Evolutionary conservation across 2,888 invertebrate genomes (phyloP), one percentile per base, ranked within the genome.

Genomic region (Drosophila parthenogenetica): DNA sequence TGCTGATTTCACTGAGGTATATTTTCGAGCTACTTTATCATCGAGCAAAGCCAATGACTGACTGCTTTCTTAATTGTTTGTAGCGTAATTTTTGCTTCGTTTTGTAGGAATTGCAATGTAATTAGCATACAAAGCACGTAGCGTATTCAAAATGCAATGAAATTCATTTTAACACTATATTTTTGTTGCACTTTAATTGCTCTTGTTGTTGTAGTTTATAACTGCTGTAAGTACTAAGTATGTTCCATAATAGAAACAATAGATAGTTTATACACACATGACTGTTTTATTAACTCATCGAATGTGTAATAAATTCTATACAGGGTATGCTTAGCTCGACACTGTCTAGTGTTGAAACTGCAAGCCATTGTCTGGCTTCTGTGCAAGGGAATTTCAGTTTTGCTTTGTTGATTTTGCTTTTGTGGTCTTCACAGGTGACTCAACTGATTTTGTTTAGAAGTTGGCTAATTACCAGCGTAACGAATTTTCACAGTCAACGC

Each of bases 71-170:
- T 70, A 77, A 81, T 77, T 77, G 77, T 61, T 77, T 67, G 66
- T 66, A 51, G 81, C 68, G 48, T 60, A 60, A 40, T 62, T 62
- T 62, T 48, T 48, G 57, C 19, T n/a, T 19, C 69, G 42, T 17
- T 68, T 29, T 49, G 19, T 45, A 45, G 32, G 51, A 73, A 64
- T 55, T 74, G 61, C 67, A 69, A 39, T 54, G 76, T 63, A 74
- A 88, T 85, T 88, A 75, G 74, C 81, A 88, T 77, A 74, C 89
- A 83, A 83, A 71, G 77, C 85, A 88, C 87, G 85, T 86, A 75
- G 66, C 54, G 53, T 48, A 69, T 68, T 72, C 72, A 55, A 65
- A 83, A 61, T 72, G 79, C 70, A 76, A 80, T 84, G 69, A 71
- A 81, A 77, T 81, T 75, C 62, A 69, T 73, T 72, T 75, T 79